A percentile compares a stretch with the other conserved stretches of the same genome.
Evolutionary conservation across 2,888 invertebrate species (phyloP).

Genomic region (Drosophila paranaensis): DNA sequence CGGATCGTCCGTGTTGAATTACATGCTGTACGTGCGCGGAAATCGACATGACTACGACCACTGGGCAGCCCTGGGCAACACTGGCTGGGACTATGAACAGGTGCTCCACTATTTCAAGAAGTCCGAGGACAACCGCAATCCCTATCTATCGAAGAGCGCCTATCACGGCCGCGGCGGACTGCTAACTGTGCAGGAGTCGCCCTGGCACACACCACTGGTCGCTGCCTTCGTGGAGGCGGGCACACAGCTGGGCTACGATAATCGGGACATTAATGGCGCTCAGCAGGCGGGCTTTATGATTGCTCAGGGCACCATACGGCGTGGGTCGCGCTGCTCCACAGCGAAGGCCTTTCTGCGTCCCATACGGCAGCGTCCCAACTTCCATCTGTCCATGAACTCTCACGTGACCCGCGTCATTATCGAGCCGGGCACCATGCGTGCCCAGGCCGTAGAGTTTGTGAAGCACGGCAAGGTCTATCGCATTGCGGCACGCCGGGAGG

Average conservation of each 20-base stretch:
- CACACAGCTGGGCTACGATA: conserved; percentile 92
- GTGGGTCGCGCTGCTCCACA: conserved; percentile 93
- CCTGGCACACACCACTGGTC: conserved; percentile 93
- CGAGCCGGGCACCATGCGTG: conserved; percentile 90
- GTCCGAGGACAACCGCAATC: conserved; percentile 95
- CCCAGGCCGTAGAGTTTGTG: conserved; percentile 92
- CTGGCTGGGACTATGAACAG: conserved; percentile 94
- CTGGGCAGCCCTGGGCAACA: conserved; percentile 94
- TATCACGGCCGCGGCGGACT: conserved; percentile 91
- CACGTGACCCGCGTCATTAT: conserved; percentile 92
- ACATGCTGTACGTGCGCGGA: conserved; percentile 96
- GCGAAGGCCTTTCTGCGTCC: conserved; percentile 95
- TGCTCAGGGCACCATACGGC: conserved; percentile 91
- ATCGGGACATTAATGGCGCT: conserved; percentile 93
- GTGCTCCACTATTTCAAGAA: conserved; percentile 95
- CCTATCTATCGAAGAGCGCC: conserved; percentile 88
- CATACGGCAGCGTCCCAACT: conserved; percentile 90
- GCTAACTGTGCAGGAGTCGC: conserved; percentile 92
- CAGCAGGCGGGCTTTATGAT: conserved; percentile 93
- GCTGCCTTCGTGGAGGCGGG: conserved; percentile 94
- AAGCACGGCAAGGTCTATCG: conserved; percentile 89
- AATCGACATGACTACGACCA: conserved; percentile 93
- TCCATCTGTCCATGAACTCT: conserved; percentile 92
- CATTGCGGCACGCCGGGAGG: conserved; percentile 91
- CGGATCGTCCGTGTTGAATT: conserved; percentile 94